These are phyloP conservation scores for Blennius ocellaris DNA, from an alignment of 2,113 vertebrate genomes.

Conservation along the genomic window DNA sequence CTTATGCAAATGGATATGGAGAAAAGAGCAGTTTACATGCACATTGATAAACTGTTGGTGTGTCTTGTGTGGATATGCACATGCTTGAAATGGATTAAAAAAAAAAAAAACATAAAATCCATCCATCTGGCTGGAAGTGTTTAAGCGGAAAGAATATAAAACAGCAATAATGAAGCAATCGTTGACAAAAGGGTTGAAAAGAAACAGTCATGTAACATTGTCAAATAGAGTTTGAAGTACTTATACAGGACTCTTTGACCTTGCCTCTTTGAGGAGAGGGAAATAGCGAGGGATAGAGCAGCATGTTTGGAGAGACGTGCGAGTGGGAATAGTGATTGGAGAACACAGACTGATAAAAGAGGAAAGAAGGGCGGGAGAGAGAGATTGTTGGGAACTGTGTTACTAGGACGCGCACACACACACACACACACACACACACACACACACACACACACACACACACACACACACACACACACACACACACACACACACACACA, in stretches of 20 bases:
- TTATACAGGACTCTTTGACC: constrained; percentile 73
- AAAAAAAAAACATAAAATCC: constrained; percentile 31
- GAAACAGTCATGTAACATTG: constrained; percentile 48
- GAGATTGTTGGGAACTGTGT: constrained; percentile 75
- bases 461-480: constrained; percentile 13
- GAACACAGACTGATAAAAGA: constrained; percentile 75
- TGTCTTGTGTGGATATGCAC: constrained; percentile 5
- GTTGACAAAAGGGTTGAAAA: constrained; percentile 43
- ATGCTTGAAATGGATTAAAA: no score
- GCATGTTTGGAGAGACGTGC: constrained; percentile 69
- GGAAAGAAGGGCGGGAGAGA: constrained; percentile 47
- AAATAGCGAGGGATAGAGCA: constrained; percentile 67
- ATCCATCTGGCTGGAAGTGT: constrained; percentile 27
- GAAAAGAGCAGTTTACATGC: constrained; percentile 50
- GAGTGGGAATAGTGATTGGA: constrained; percentile 74
- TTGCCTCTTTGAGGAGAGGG: constrained; percentile 71
- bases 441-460: not conserved
- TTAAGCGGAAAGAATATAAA: constrained; percentile 32
- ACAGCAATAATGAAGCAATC: constrained; percentile 35
- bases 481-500: constrained; percentile 14
- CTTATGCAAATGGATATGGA: constrained; percentile 54
- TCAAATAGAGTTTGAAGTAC: constrained; percentile 68
- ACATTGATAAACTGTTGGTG: constrained; percentile 36
- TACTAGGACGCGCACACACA: constrained; percentile 55
- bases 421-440: constrained; percentile 5